phyloP scores from a whole-genome alignment of 2,888 invertebrate genomes.

The Phania funesta region DNA sequence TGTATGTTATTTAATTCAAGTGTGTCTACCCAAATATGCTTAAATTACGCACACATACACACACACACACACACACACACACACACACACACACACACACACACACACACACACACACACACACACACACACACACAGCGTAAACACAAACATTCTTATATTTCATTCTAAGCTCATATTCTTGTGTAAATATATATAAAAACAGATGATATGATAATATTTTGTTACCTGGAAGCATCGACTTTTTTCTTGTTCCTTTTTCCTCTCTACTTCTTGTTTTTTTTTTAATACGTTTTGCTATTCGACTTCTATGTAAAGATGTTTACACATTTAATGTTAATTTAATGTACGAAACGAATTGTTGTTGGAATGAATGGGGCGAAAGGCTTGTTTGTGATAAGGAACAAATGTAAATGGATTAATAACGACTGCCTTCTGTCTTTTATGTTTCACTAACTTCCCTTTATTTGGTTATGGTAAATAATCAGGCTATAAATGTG shows the following conservation, averaged over 20 bases:
- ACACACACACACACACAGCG: not conserved
- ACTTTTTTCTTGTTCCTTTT: not conserved
- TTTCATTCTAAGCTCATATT: not conserved
- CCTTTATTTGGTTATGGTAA: not conserved
- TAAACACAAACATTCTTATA: too few species aligned
- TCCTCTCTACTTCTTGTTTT: not conserved
- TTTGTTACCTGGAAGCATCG: conserved; percentile 34
- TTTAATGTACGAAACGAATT: not conserved
- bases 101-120: not conserved
- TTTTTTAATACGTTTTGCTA: not conserved
- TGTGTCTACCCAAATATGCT: not conserved
- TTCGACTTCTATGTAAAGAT: not conserved
- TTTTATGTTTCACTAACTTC: not conserved
- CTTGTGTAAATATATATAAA: not conserved
- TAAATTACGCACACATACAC: not conserved
- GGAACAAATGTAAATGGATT: not conserved
- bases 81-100: not conserved
- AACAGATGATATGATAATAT: conserved; percentile 34
- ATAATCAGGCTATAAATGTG: not conserved
- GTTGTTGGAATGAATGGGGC: not conserved
- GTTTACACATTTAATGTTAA: conserved; percentile 20
- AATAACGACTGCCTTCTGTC: not conserved
- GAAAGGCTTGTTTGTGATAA: too few species aligned
- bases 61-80: not conserved
- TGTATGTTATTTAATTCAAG: not conserved